Evolutionary conservation across 1,140 invertebrate genomes (phyloP), one percentile per base, ranked within the genome.

Genomic region (Orius laevigatus): DNA sequence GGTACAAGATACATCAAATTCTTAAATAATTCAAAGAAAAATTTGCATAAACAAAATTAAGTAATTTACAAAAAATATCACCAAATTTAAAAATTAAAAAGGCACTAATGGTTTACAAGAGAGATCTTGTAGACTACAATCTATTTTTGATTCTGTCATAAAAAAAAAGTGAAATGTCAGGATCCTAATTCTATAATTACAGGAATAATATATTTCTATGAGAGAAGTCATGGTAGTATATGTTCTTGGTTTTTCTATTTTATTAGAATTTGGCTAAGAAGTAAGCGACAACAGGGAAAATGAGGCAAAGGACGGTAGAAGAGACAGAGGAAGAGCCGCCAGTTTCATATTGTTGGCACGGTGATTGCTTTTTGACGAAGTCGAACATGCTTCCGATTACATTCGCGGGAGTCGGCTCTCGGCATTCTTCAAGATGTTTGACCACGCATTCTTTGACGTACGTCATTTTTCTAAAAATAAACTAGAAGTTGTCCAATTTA

Each of bases 301-400:
- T 11, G 12, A 42, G 40, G 18, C 12, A 5, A 11, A 42, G 40
- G 12, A 19, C 40, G 12, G 40, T 16, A 14, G 18, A 16, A 6
- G 40, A 42, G 11, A 19, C 4, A 2, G 40, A 16, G 4, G 40
- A 14, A 14, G 40, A 14, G 4, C 18, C 18, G 40, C 18, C 18
- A 11, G 18, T 42, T 40, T n/a, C 20, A 25, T 43, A 54, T 20
- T 51, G 35, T 9, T 19, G 15, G 34, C 83, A 85, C 0, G 79
- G 79, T 9, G 78, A 81, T 9, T 73, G 70, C 57, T 76, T 76
- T 38, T 71, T 72, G 1, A 83, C 66, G 50, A 75, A 84, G 39
- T 76, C 79, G 56, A 86, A 81, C 32, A 85, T 66, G 1, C 81
- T 76, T 44, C 84, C 79, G 0, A 81, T 69, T 16, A 87, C 75